Evolutionary conservation across 1,140 invertebrate genomes (phyloP), one percentile per base, ranked within the genome.

Genomic region (Cryptotermes secundus): DNA sequence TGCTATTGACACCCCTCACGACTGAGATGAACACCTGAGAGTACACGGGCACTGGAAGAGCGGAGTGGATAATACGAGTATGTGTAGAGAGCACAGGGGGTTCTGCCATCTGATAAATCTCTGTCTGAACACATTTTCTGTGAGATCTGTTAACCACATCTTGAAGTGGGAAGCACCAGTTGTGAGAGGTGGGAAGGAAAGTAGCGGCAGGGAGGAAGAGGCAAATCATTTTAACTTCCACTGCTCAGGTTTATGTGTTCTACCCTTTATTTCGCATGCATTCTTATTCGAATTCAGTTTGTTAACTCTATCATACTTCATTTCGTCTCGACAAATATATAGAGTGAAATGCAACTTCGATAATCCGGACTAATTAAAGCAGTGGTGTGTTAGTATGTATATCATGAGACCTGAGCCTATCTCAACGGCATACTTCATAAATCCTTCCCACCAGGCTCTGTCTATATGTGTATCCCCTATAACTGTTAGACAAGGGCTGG

Each of bases 111-210:
- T 65, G 24, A 65, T 65, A 26, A 65, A n/a, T 65, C 16, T 65
- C 59, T 65, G 59, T 65, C 59, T 65, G n/a, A 65, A 65, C 59
- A 65, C 26, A 65, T 65, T 65, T 65, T 65, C 59, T 65, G 59
- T 65, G 59, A 65, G n/a, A 65, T 65, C 59, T 65, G 26, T 65
- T n/a, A 65, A 65, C 59, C 59, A n/a, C 59, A n/a, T 65, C 26
- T 16, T 65, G 12, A 65, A 65, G 16, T n/a, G 16, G 59, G 59
- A 65, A 65, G 26, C 59, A 65, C n/a, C 59, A 65, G 59, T 65
- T 65, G 16, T 65, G 59, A 9, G 59, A 4, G 59, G 24, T 65
- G 6, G 59, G 59, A 9, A 65, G 24, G 24, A n/a, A 9, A 26
- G 59, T 16, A 31, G 7, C 2, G 59, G 19, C 6, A 31, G 59